These are phyloP conservation scores for Halichoerus grypus DNA, from an alignment of 2,113 vertebrate genomes.

Conservation along the genomic window DNA sequence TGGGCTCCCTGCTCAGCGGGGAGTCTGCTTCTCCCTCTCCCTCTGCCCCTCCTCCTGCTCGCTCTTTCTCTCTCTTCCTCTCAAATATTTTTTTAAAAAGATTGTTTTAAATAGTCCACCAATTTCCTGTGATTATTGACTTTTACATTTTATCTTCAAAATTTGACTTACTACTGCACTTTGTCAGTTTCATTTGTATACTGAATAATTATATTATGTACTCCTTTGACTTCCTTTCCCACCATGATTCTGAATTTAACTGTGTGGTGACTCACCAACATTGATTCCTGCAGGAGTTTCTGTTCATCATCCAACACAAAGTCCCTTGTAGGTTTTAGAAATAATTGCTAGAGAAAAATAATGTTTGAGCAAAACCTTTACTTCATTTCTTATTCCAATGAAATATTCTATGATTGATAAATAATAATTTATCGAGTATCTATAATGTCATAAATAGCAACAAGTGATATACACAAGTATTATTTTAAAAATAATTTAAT, in stretches of 20 bases:
- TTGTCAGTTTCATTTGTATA: constrained; percentile 56
- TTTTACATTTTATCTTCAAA: constrained; percentile 65
- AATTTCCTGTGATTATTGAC: constrained; percentile 51
- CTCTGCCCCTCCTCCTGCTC: too few relatives aligned
- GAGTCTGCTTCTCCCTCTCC: too few relatives aligned
- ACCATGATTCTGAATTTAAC: constrained; percentile 74
- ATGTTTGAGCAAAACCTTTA: constrained; percentile 54
- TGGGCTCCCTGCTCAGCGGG: too few relatives aligned
- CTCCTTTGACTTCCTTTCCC: constrained; percentile 60
- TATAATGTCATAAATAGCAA: constrained; percentile 4
- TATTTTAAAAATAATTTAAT: constrained; percentile 23
- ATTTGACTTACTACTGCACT: constrained; percentile 53
- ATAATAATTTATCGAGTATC: constrained; percentile 19
- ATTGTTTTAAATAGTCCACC: constrained; percentile 22
- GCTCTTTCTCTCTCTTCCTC: too few relatives aligned
- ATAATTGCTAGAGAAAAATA: constrained; percentile 65
- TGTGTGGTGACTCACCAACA: constrained; percentile 65
- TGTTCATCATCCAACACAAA: constrained; percentile 38
- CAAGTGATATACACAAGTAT: not conserved
- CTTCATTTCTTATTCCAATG: constrained; percentile 59
- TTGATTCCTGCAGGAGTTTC: constrained; percentile 65
- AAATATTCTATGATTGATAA: constrained; percentile 41
- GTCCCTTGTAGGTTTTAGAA: constrained; percentile 28
- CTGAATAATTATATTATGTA: constrained; percentile 52
- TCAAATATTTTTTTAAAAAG: too few relatives aligned